Conservation (phyloP, 2,113 vertebrate genomes). For the Myotis brandtii region DNA sequence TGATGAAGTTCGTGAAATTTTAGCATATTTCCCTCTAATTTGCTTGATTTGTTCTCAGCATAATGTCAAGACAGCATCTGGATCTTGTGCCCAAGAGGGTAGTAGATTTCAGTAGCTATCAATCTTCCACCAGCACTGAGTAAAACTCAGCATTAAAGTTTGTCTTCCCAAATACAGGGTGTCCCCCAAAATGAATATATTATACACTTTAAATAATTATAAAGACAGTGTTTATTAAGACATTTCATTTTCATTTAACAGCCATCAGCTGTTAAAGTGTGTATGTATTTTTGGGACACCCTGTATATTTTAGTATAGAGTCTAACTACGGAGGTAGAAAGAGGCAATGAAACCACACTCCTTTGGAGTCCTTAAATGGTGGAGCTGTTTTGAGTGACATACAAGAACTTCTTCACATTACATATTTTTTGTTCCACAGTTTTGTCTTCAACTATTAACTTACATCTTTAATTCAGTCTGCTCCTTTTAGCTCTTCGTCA, state of each 20-base stretch:
- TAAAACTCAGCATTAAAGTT: conserved; percentile 27
- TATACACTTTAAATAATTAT: too few relatives aligned
- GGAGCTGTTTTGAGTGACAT: neutral
- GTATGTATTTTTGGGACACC: too few relatives aligned
- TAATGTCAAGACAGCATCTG: neutral
- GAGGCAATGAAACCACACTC: neutral
- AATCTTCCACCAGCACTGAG: neutral
- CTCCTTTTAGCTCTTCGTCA: neutral
- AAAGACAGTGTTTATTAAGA: too few relatives aligned
- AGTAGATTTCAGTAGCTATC: neutral
- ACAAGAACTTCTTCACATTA: neutral
- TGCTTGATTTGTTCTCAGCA: neutral
- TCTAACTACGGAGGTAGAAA: neutral
- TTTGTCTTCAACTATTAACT: neutral
- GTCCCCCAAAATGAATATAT: too few relatives aligned
- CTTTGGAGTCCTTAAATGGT: neutral
- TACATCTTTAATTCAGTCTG: neutral
- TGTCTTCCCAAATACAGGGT: neutral
- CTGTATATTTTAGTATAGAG: neutral
- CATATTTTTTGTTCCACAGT: neutral
- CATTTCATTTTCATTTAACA: too few relatives aligned
- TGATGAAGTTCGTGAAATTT: conserved; percentile 2
- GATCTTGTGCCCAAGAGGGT: neutral
- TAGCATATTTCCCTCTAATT: neutral
- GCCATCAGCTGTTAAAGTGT: too few relatives aligned